Conservation (phyloP, 53 echinoderm and acorn worm genomes). For the Stichopus horrens region DNA sequence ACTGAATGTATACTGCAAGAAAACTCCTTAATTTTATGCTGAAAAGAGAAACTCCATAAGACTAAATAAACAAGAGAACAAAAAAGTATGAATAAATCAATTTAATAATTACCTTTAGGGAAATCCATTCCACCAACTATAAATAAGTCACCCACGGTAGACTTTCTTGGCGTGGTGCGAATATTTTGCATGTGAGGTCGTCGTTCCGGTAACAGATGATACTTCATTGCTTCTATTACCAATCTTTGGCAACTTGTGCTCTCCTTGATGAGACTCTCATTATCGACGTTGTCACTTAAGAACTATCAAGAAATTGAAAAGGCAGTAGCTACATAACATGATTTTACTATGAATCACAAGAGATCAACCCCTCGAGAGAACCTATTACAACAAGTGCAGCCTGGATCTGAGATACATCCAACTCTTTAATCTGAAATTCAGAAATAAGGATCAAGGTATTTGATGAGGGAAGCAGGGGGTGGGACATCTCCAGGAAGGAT, state of each 20-base stretch:
- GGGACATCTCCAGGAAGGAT: no score
- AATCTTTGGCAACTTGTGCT: conserved; percentile 81
- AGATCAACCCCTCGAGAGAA: no score
- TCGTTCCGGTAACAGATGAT: conserved; percentile 94
- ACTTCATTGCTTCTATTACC: conserved; percentile 95
- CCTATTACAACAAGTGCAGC: no score
- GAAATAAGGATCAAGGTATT: no score
- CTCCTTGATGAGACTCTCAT: conserved; percentile 73
- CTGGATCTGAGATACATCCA: no score
- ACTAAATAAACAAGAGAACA: no score
- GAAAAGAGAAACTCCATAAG: no score
- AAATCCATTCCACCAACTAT: conserved; percentile 99
- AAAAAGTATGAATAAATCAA: not conserved
- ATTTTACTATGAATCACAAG: no score
- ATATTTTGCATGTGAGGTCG: conserved; percentile 83
- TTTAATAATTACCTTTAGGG: conserved; percentile 73
- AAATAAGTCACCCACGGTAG: conserved; percentile 90
- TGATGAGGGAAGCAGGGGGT: no score
- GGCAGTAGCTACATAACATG: no score
- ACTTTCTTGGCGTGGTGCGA: conserved; percentile 91
- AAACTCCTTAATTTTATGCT: not conserved
- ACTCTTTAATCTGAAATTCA: no score
- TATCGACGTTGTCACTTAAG: conserved; percentile 86
- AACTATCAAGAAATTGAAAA: conserved; percentile 57
- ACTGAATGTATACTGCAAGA: not conserved